Conservation (phyloP, 1,140 invertebrate species). For the Leptinotarsa lineolata region DNA sequence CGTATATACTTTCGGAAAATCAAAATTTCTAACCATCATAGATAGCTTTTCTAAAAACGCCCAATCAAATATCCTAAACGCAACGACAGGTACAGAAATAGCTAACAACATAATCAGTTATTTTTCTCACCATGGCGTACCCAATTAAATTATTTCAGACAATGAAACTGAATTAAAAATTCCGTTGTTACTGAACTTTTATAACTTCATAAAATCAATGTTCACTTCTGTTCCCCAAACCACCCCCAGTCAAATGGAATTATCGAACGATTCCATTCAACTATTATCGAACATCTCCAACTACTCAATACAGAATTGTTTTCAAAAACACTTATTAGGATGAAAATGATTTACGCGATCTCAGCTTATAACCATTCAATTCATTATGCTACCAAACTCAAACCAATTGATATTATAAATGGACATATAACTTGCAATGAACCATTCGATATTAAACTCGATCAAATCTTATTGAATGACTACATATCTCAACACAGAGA, state of each 20-base stretch:
- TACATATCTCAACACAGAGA: too few relatives aligned
- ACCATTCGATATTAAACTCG: too few relatives aligned
- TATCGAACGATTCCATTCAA: neutral
- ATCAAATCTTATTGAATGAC: too few relatives aligned
- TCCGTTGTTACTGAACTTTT: neutral
- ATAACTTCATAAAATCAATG: neutral
- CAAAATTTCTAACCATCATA: neutral
- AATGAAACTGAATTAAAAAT: neutral
- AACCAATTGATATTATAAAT: neutral
- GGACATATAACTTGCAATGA: neutral
- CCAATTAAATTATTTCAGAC: slow-evolving; percentile 5
- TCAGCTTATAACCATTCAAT: neutral
- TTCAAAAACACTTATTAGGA: neutral
- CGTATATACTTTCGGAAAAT: neutral
- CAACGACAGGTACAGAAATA: too few relatives aligned
- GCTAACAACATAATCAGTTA: slow-evolving; percentile 1
- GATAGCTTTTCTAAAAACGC: slow-evolving; percentile 4
- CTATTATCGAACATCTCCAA: neutral
- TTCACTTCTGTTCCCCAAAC: neutral
- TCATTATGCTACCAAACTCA: neutral
- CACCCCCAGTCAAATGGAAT: neutral
- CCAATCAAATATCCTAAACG: neutral
- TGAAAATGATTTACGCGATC: slow-evolving; percentile 9
- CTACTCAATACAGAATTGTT: neutral
- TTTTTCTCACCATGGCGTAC: slow-evolving; percentile 7